These are phyloP conservation scores for Sebastes melanostomus DNA, from an alignment of 2,797 vertebrate species.

Conservation along the genomic window DNA sequence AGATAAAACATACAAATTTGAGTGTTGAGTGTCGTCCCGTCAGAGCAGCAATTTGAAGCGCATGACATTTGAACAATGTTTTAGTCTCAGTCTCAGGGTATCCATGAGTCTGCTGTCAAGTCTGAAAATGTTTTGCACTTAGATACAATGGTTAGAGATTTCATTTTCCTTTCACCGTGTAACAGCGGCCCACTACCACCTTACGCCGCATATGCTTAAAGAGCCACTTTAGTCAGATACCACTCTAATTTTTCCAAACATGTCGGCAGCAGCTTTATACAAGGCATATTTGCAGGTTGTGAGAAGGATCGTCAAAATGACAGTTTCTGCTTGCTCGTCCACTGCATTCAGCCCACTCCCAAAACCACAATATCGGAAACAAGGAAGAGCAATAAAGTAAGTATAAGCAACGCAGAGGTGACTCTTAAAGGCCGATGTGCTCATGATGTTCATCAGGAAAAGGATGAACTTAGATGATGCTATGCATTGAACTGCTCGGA, in stretches of 20 bases:
- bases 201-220: background rate
- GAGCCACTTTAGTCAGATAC: background rate
- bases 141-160: background rate
- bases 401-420: background rate
- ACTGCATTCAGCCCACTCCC: background rate
- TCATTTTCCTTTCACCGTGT: background rate
- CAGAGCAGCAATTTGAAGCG: background rate
- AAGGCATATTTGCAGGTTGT: background rate
- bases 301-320: background rate
- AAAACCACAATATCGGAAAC: background rate
- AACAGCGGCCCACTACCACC: background rate
- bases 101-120: background rate
- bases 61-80: background rate
- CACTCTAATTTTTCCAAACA: background rate
- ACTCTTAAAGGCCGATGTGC: background rate
- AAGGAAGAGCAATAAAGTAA: background rate
- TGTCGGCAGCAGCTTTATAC: background rate
- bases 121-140: background rate
- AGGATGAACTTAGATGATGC: background rate
- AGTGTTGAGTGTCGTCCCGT: background rate
- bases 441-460: background rate
- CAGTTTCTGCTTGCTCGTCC: background rate
- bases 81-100: background rate
- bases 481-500: background rate
- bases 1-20: background rate